A percentile compares a stretch with the other conserved stretches of the same genome.
phyloP scores from a whole-genome alignment of 2,888 invertebrate genomes.

The Phlogophora meticulosa region DNA sequence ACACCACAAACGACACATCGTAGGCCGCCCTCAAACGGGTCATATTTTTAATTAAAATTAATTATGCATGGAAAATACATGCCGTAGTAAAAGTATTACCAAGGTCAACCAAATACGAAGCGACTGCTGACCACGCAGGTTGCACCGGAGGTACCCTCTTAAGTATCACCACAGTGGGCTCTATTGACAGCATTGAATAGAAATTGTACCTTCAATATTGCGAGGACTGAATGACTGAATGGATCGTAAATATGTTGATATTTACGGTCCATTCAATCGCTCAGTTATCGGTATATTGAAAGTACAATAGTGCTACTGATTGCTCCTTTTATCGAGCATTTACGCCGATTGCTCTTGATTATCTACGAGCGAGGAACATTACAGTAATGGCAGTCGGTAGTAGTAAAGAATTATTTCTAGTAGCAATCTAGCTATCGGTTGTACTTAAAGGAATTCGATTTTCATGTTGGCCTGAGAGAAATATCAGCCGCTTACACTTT shows the following conservation, averaged over 20 bases:
- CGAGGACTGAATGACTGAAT: conserved; percentile 16
- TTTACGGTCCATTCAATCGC: too few relatives aligned
- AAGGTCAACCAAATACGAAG: neutral
- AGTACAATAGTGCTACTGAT: conserved; percentile 38
- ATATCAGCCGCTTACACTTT: too few relatives aligned
- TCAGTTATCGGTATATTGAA: too few relatives aligned
- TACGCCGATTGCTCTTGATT: conserved; percentile 42
- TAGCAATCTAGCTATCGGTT: neutral
- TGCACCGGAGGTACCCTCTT: neutral
- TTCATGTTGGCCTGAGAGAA: neutral
- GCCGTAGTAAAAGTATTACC: neutral
- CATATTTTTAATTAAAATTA: neutral
- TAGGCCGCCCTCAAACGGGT: neutral
- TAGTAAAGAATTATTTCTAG: conserved; percentile 6
- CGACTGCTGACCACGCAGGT: neutral
- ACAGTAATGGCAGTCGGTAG: conserved; percentile 12
- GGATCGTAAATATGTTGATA: conserved; percentile 25
- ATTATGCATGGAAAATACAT: too few relatives aligned
- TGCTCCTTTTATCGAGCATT: conserved; percentile 41
- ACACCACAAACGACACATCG: neutral
- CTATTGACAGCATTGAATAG: neutral
- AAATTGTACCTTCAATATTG: neutral
- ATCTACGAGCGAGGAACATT: conserved; percentile 18
- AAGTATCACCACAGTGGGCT: neutral
- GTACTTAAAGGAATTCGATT: neutral